Percentiles rank a stretch among this genome's conserved stretches.
These are phyloP conservation scores for Nebria brevicollis DNA, from an alignment of 2,888 invertebrate species.

Conservation along the genomic window DNA sequence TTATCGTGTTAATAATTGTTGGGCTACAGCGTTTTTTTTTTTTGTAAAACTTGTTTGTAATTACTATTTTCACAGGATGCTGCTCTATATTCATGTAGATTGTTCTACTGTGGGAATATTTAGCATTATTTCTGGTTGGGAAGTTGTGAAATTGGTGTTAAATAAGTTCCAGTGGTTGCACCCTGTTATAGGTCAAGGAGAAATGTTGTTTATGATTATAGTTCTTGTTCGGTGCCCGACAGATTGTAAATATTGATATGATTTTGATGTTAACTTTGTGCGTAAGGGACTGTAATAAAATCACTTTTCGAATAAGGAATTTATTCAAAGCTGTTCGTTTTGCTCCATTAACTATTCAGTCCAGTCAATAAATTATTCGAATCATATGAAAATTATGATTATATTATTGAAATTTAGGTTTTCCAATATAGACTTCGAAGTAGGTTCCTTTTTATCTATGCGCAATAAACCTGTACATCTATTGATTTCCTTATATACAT, in stretches of 20 bases:
- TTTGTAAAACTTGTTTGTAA: neutral
- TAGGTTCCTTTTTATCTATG: too few species aligned
- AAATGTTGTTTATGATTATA: neutral
- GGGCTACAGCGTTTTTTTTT: slow-evolving; percentile 7
- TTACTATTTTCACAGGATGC: slow-evolving; percentile 5
- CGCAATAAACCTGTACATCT: too few species aligned
- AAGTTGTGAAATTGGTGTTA: neutral
- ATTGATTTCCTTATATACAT: too few species aligned
- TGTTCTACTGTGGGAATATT: neutral
- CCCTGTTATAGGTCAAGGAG: slow-evolving; percentile 1
- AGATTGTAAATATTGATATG: slow-evolving; percentile 1
- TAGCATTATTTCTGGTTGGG: neutral
- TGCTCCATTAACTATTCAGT: too few species aligned
- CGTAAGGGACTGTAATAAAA: neutral
- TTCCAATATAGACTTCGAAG: too few species aligned
- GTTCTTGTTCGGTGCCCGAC: neutral
- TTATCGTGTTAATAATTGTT: slow-evolving; percentile 9
- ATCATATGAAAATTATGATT: too few species aligned
- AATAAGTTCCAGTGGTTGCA: neutral
- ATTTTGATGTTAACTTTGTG: neutral
- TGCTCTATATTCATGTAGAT: slow-evolving; percentile 2
- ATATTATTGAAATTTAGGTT: too few species aligned
- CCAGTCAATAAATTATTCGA: too few species aligned
- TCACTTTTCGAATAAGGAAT: too few species aligned
- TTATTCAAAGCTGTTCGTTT: too few species aligned